phyloP scores from a whole-genome alignment of 2,888 invertebrate species.

The Blastobasis adustella region DNA sequence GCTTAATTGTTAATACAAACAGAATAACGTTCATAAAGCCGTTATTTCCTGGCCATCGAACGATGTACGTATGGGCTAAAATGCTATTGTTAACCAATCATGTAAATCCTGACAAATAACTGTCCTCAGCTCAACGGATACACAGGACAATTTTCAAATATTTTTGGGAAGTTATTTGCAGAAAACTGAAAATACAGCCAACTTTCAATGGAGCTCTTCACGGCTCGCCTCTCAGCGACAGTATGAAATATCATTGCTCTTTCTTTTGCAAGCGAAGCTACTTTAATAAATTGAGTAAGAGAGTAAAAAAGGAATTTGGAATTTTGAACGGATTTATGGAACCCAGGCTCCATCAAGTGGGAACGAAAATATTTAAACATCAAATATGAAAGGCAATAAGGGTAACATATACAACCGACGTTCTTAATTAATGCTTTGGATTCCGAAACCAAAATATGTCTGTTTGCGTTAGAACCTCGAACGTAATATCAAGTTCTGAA shows the following conservation, averaged over 20 bases:
- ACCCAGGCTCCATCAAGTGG: neutral
- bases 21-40: no score
- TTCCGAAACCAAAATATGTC: conserved; percentile 12
- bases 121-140: no score
- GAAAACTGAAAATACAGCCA: conserved; percentile 1
- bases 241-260: conserved; percentile 48
- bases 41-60: no score
- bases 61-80: no score
- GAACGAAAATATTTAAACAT: conserved; percentile 6
- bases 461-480: conserved; percentile 12
- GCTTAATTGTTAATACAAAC: no score
- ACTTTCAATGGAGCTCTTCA: conserved; percentile 47
- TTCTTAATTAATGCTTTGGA: no score
- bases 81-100: no score
- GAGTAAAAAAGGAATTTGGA: conserved; percentile 29
- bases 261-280: conserved; percentile 33
- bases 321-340: conserved; percentile 16
- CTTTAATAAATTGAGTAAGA: conserved; percentile 32
- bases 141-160: no score
- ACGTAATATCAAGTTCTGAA: conserved; percentile 2
- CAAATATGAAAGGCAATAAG: conserved; percentile 3
- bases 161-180: no score
- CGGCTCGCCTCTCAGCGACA: conserved; percentile 38
- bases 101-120: no score
- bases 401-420: neutral